These are phyloP conservation scores for Sebastes miniatus DNA, from an alignment of 2,797 vertebrate genomes.

Conservation along the genomic window DNA sequence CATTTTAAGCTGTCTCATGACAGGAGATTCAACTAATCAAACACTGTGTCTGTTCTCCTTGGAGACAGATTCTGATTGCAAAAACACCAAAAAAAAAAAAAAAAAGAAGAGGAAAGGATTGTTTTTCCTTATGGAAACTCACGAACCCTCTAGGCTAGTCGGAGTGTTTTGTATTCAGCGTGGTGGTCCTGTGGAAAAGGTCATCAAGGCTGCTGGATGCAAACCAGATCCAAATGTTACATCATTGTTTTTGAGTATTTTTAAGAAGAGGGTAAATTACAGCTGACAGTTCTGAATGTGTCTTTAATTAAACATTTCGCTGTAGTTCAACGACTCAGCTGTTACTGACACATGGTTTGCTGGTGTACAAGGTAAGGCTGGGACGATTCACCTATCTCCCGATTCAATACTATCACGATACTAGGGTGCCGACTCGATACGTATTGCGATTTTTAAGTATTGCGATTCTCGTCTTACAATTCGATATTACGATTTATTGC, in stretches of 20 bases:
- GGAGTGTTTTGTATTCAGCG: conserved; percentile 26
- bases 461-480: no score
- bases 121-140: conserved; percentile 68
- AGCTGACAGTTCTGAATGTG: conserved; percentile 21
- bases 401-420: no score
- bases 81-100: neutral
- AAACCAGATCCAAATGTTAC: conserved; percentile 54
- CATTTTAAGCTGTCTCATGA: conserved; percentile 54
- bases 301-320: conserved; percentile 26
- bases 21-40: conserved; percentile 51
- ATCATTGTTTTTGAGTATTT: conserved; percentile 41
- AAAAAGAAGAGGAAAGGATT: conserved; percentile 3
- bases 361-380: neutral
- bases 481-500: no score
- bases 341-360: conserved; percentile 12
- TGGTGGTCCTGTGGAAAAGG: conserved; percentile 65
- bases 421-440: no score
- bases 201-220: conserved; percentile 39
- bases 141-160: conserved; percentile 6
- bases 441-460: no score
- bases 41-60: conserved; percentile 43
- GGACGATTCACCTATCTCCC: no score
- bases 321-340: conserved; percentile 1
- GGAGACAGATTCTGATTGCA: conserved; percentile 26
- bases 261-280: conserved; percentile 22